Conservation (phyloP, 1,140 invertebrate genomes). For the Yoshiicerus persimilis region DNA sequence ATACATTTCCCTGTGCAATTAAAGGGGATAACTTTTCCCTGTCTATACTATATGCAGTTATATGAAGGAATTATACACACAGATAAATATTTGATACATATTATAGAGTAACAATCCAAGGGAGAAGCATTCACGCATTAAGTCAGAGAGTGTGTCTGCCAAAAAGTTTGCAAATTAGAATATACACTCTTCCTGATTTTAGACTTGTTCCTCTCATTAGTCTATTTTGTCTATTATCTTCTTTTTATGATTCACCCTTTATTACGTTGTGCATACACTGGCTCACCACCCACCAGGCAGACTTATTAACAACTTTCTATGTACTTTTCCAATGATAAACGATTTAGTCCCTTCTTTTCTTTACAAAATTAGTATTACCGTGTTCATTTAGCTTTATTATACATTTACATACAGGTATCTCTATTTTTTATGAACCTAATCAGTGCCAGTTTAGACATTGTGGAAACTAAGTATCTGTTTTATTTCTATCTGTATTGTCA, state of each 20-base stretch:
- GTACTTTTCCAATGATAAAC: neutral
- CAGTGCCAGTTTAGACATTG: neutral
- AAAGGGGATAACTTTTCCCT: neutral
- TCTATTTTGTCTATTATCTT: neutral
- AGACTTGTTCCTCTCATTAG: slow-evolving; percentile 22
- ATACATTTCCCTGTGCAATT: neutral
- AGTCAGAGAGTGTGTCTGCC: neutral
- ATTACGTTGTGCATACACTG: neutral
- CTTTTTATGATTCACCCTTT: neutral
- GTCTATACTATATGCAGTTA: neutral
- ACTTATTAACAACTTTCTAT: neutral
- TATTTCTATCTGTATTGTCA: too few relatives aligned
- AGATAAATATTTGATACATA: neutral
- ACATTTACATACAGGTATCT: neutral
- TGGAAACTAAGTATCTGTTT: too few relatives aligned
- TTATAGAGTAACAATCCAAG: neutral
- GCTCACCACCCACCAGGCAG: neutral
- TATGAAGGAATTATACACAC: too few relatives aligned
- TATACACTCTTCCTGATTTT: slow-evolving; percentile 22
- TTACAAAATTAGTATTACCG: neutral
- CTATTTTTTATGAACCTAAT: neutral
- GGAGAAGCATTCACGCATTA: slow-evolving; percentile 6
- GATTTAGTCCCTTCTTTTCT: neutral
- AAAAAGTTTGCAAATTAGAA: slow-evolving; percentile 19
- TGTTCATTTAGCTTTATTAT: neutral